Percentiles rank a stretch among this genome's conserved stretches.
phyloP scores from a whole-genome alignment of 2,113 vertebrate species.

The Copsychus sechellarum region DNA sequence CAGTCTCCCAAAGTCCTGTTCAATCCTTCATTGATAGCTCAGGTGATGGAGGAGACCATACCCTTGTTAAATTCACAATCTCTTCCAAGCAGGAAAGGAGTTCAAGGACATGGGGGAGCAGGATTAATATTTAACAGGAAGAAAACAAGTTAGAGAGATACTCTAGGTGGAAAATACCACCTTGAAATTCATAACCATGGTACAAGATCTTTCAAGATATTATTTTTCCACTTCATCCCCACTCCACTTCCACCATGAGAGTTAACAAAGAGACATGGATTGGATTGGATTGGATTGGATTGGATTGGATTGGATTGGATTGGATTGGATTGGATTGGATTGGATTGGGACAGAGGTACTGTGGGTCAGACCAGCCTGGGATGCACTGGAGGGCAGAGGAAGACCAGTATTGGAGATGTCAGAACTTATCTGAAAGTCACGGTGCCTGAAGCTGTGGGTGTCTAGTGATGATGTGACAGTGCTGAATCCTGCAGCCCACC shows the following conservation, averaged over 20 bases:
- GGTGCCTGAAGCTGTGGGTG: neutral
- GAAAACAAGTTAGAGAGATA: neutral
- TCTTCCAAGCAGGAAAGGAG: neutral
- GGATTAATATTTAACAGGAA: neutral
- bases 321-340: too few species aligned
- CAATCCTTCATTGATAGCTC: neutral
- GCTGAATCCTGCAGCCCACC: neutral
- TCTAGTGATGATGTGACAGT: neutral
- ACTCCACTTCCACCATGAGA: neutral
- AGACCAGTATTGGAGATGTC: neutral
- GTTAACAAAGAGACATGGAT: neutral
- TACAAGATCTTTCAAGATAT: neutral
- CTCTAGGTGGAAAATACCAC: neutral
- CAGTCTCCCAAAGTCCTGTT: neutral
- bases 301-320: too few species aligned
- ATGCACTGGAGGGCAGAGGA: neutral
- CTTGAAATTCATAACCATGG: neutral
- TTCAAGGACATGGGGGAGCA: fast-evolving
- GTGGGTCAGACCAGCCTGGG: neutral
- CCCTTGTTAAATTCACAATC: neutral
- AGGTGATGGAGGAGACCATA: neutral
- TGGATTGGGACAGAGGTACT: neutral
- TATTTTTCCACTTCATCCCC: neutral
- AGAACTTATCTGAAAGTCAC: neutral
- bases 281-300: neutral